phyloP scores from a whole-genome alignment of 2,797 vertebrate species.

The Hippoglossus hippoglossus region DNA sequence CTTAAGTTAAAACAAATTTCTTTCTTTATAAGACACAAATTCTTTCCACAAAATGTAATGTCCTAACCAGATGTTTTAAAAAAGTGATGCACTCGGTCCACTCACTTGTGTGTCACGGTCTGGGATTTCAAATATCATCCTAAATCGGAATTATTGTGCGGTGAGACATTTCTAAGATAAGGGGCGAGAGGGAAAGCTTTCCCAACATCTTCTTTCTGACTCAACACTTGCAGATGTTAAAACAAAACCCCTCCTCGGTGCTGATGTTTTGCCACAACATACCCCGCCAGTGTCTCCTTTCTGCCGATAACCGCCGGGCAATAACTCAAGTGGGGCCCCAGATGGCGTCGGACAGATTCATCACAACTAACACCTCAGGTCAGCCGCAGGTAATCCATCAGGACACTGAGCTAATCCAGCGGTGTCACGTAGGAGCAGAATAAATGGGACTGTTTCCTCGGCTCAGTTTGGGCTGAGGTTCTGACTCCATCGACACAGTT shows the following conservation, averaged over 20 bases:
- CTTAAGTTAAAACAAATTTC: too few relatives aligned
- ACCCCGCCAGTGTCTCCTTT: slow-evolving; percentile 87
- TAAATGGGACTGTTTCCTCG: slow-evolving; percentile 44
- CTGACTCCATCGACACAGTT: slow-evolving; percentile 65
- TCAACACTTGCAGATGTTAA: slow-evolving; percentile 72
- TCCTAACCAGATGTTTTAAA: slow-evolving; percentile 24
- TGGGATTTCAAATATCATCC: slow-evolving; percentile 26
- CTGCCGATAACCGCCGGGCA: slow-evolving; percentile 86
- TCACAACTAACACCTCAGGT: slow-evolving; percentile 89
- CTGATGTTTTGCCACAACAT: slow-evolving; percentile 82
- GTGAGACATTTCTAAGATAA: slow-evolving; percentile 25
- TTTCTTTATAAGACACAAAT: slow-evolving; percentile 7
- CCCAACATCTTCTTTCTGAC: slow-evolving; percentile 10
- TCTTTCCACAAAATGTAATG: slow-evolving; percentile 32
- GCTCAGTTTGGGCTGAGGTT: slow-evolving; percentile 71
- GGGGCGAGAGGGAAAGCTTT: background rate
- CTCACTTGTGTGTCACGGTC: slow-evolving; percentile 19
- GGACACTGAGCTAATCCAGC: slow-evolving; percentile 86
- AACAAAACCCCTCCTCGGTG: slow-evolving; percentile 63
- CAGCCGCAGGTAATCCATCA: slow-evolving; percentile 95
- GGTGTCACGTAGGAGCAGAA: slow-evolving; percentile 66
- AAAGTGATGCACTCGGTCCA: slow-evolving; percentile 12
- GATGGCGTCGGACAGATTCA: slow-evolving; percentile 96
- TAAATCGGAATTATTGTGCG: background rate
- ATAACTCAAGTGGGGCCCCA: slow-evolving; percentile 91